A percentile compares a stretch with the other conserved stretches of the same genome.
phyloP scores from a whole-genome alignment of 2,113 vertebrate species.

The Thalassoma bifasciatum region DNA sequence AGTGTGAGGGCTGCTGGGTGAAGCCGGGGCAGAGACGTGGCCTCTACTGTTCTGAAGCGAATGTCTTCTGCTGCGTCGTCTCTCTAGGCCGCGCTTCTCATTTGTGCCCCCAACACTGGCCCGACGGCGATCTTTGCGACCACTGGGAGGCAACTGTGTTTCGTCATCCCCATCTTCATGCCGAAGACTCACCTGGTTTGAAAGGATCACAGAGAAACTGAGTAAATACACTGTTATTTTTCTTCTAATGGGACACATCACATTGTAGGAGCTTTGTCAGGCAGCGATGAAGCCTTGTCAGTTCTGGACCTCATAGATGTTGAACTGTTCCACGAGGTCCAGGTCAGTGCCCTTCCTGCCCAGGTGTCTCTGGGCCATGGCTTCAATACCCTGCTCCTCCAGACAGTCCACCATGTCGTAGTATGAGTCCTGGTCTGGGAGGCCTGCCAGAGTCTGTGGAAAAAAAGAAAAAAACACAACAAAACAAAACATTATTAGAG shows the following conservation, averaged over 20 bases:
- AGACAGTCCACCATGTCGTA: conserved; percentile 96
- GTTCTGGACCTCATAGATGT: conserved; percentile 92
- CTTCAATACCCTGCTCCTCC: conserved; percentile 94
- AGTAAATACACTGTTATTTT: conserved; percentile 7
- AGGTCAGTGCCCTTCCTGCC: conserved; percentile 94
- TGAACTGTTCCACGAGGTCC: conserved; percentile 95
- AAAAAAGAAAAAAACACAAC: conserved; percentile 1
- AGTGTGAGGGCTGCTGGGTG: conserved; percentile 80
- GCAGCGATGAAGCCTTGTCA: conserved; percentile 24
- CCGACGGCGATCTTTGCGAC: conserved; percentile 88
- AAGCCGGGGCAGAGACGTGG: conserved; percentile 86
- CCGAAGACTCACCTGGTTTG: conserved; percentile 85
- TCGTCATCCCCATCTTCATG: conserved; percentile 93
- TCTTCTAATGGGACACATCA: not conserved
- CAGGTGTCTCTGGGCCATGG: conserved; percentile 90
- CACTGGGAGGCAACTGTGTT: conserved; percentile 82
- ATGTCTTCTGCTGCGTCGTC: conserved; percentile 93
- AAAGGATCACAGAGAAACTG: not conserved
- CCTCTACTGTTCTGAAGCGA: conserved; percentile 88
- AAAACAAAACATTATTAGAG: no score
- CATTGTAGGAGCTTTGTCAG: not conserved
- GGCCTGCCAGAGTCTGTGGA: conserved; percentile 90
- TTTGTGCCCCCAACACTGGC: conserved; percentile 85
- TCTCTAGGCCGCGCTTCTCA: conserved; percentile 86
- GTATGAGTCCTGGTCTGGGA: conserved; percentile 97